Percentiles rank a stretch among this genome's conserved stretches.
Evolutionary conservation across 2,113 vertebrate genomes (phyloP).

Genomic region (Miniopterus natalensis): DNA sequence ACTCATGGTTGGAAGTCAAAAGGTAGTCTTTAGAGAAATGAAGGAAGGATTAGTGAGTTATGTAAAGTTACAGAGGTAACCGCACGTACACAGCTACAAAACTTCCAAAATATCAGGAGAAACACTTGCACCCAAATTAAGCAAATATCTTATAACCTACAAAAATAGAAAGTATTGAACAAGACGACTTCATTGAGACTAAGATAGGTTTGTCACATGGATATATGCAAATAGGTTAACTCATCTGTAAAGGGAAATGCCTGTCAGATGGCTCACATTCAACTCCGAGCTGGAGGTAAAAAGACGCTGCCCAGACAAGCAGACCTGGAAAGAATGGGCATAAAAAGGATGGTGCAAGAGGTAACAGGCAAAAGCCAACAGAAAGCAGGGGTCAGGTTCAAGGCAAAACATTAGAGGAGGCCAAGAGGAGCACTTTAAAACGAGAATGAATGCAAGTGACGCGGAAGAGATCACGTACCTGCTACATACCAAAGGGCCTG

Average conservation of each 20-base stretch:
- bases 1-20: background rate
- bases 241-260: background rate
- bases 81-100: background rate
- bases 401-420: background rate
- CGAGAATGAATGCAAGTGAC: background rate
- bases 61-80: background rate
- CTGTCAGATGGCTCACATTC: background rate
- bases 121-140: background rate
- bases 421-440: background rate
- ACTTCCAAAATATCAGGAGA: background rate
- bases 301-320: background rate
- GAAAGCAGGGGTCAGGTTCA: background rate
- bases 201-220: background rate
- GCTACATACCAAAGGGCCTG: accelerated
- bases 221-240: background rate
- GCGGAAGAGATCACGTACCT: accelerated
- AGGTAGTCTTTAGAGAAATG: background rate
- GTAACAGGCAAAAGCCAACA: background rate
- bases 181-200: background rate
- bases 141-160: background rate
- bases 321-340: background rate
- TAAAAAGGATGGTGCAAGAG: background rate
- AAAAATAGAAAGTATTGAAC: background rate
- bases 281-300: background rate
- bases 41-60: background rate